A percentile compares a stretch with the other conserved stretches of the same genome.
These are phyloP conservation scores for Chrysogorgia sp. DNA, from an alignment of 92 coral and sea anemone species.

Conservation along the genomic window DNA sequence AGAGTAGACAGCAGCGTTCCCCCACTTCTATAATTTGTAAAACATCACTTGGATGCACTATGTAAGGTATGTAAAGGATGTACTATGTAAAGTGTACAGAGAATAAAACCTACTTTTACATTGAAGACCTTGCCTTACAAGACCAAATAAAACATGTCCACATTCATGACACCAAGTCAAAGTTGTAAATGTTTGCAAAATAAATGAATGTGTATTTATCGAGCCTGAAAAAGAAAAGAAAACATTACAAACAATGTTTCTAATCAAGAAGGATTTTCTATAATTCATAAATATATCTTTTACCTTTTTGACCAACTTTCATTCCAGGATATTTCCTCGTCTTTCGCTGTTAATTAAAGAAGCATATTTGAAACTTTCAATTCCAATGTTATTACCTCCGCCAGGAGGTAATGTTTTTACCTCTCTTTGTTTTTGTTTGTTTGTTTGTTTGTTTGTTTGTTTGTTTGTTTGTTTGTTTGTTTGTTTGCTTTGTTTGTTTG, in stretches of 20 bases:
- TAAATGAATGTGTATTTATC: slow-evolving; percentile 70
- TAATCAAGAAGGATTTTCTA: not conserved
- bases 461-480: no score
- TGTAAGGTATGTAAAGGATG: no score
- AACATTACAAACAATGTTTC: not conserved
- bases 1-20: no score
- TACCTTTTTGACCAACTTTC: slow-evolving; percentile 36
- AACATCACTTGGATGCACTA: no score
- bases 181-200: slow-evolving; percentile 66
- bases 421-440: no score
- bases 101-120: slow-evolving; percentile 64
- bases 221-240: slow-evolving; percentile 65
- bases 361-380: not conserved
- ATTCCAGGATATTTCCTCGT: slow-evolving; percentile 34
- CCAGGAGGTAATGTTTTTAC: no score
- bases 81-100: no score
- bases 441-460: no score
- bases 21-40: no score
- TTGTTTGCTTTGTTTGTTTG: no score
- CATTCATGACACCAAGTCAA: slow-evolving; percentile 94
- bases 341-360: slow-evolving; percentile 11
- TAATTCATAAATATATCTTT: not conserved
- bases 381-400: no score
- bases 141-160: slow-evolving; percentile 87
- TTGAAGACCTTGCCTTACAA: slow-evolving; percentile 83